phyloP scores from a whole-genome alignment of 1,140 invertebrate species.

The Drosophila serrata region DNA sequence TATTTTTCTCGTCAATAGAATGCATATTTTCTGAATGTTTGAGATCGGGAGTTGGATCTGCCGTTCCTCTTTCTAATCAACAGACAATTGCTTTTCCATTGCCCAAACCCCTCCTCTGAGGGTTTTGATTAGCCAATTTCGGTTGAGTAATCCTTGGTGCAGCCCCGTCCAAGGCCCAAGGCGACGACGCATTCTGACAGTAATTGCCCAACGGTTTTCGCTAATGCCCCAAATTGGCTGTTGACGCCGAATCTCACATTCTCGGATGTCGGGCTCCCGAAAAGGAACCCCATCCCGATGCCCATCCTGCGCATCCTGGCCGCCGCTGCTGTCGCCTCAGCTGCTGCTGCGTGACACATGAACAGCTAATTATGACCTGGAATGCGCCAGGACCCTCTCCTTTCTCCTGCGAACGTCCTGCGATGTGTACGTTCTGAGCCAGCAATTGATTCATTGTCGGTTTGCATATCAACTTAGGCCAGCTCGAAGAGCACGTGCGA shows the following conservation, averaged over 20 bases:
- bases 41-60: too few species aligned
- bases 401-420: background rate
- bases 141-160: slow-evolving; percentile 48
- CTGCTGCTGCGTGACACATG: slow-evolving; percentile 66
- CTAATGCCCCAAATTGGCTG: slow-evolving; percentile 82
- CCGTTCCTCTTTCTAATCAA: slow-evolving; percentile 18
- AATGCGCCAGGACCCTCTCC: slow-evolving; percentile 23
- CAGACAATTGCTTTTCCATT: slow-evolving; percentile 63
- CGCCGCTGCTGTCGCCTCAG: slow-evolving; percentile 14
- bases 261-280: slow-evolving; percentile 29
- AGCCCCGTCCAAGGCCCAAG: slow-evolving; percentile 26
- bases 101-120: slow-evolving; percentile 26
- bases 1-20: too few species aligned
- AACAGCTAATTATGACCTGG: slow-evolving; percentile 72
- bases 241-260: slow-evolving; percentile 77
- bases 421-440: slow-evolving; percentile 29
- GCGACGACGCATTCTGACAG: slow-evolving; percentile 64
- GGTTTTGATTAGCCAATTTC: slow-evolving; percentile 71
- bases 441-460: slow-evolving; percentile 68
- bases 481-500: slow-evolving; percentile 21
- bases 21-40: too few species aligned
- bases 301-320: slow-evolving; percentile 11
- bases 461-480: slow-evolving; percentile 42
- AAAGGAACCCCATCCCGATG: slow-evolving; percentile 15
- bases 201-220: slow-evolving; percentile 81